Conservation (phyloP, 2,888 invertebrate genomes). For the Andrena bicolor region DNA sequence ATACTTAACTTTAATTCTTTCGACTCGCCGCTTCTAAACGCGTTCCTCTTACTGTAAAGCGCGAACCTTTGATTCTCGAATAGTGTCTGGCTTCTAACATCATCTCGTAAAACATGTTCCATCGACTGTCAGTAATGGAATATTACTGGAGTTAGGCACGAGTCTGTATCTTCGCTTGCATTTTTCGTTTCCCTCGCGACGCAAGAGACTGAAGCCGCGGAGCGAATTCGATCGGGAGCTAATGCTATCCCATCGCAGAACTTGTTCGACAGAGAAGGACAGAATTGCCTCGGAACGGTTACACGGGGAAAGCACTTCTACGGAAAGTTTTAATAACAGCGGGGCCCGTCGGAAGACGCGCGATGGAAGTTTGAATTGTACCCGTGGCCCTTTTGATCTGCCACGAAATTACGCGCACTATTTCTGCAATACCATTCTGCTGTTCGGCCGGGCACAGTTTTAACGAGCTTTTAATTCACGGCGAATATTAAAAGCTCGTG, state of each 20-base stretch:
- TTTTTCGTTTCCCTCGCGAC: background rate
- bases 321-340: slow-evolving; percentile 43
- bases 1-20: slow-evolving; percentile 19
- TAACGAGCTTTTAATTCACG: slow-evolving; percentile 49
- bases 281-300: background rate
- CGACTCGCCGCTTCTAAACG: background rate
- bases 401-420: slow-evolving; percentile 20
- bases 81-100: background rate
- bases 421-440: slow-evolving; percentile 24
- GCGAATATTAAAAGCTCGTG: slow-evolving; percentile 37
- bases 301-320: background rate
- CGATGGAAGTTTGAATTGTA: slow-evolving; percentile 30
- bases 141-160: slow-evolving; percentile 36
- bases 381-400: slow-evolving; percentile 31
- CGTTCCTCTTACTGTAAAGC: background rate
- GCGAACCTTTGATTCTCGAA: background rate
- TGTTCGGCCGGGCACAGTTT: slow-evolving; percentile 19
- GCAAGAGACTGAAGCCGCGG: background rate
- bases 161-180: slow-evolving; percentile 36
- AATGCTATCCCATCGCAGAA: background rate
- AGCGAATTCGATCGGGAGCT: slow-evolving; percentile 1
- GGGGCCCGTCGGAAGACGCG: background rate
- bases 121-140: slow-evolving; percentile 36
- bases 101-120: slow-evolving; percentile 20
- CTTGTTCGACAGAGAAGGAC: background rate